Percentiles rank a stretch among this genome's conserved stretches.
phyloP scores from a whole-genome alignment of 2,888 invertebrate genomes.

The Bugulina stolonifera region DNA sequence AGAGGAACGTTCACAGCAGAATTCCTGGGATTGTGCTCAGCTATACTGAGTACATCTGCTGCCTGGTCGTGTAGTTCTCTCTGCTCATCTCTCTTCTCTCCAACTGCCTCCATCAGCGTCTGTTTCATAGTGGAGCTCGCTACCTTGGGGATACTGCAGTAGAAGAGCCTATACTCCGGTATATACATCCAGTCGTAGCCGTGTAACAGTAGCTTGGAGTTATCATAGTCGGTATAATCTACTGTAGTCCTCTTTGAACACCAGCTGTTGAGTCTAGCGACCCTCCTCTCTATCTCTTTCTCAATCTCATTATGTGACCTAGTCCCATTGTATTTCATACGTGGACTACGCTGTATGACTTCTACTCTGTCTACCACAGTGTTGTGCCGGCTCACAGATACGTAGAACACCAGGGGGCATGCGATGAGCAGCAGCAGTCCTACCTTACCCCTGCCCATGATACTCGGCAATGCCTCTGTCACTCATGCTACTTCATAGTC shows the following conservation, averaged over 20 bases:
- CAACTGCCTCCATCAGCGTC: slow-evolving; percentile 5
- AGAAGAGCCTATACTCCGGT: background rate
- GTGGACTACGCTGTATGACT: background rate
- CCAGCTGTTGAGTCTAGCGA: background rate
- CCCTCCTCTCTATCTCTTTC: background rate
- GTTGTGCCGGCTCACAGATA: background rate
- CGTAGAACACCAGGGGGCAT: background rate
- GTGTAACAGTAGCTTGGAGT: background rate
- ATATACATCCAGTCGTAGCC: slow-evolving; percentile 23
- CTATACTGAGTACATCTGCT: background rate
- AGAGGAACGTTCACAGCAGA: background rate
- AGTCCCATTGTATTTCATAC: background rate
- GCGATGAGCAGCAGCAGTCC: too few relatives aligned
- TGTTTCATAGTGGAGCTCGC: slow-evolving; percentile 11
- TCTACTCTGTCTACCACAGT: background rate
- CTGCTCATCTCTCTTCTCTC: background rate
- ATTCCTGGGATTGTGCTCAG: background rate
- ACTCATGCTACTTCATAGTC: too few relatives aligned
- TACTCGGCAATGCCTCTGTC: too few relatives aligned
- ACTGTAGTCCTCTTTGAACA: background rate
- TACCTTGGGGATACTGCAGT: slow-evolving; percentile 12
- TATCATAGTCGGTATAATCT: slow-evolving; percentile 5
- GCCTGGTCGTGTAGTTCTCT: background rate
- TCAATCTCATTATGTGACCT: background rate
- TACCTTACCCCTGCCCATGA: too few relatives aligned